These are phyloP conservation scores for Tetrao urogallus DNA, from an alignment of 2,113 vertebrate species.

Conservation along the genomic window DNA sequence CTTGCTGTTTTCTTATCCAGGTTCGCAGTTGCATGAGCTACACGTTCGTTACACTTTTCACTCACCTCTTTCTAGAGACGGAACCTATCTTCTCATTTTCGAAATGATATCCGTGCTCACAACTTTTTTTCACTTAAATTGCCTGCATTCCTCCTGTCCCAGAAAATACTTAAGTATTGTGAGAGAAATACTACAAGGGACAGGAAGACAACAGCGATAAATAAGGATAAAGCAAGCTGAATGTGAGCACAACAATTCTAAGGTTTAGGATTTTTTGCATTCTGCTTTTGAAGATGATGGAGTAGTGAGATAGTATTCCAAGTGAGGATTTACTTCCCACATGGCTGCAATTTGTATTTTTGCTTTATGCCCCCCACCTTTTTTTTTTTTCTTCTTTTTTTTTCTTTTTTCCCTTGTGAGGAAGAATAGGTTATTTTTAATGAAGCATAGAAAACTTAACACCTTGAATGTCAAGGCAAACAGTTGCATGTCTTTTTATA, in stretches of 20 bases:
- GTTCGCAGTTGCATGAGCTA: background rate
- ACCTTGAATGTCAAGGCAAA: constrained; percentile 19
- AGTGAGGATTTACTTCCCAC: background rate
- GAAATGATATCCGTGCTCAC: background rate
- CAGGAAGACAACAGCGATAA: background rate
- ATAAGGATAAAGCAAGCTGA: background rate
- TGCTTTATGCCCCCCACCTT: background rate
- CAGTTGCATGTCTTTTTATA: background rate
- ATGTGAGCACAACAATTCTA: background rate
- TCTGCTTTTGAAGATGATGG: background rate
- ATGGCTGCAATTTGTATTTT: background rate
- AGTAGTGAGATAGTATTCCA: background rate
- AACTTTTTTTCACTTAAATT: background rate
- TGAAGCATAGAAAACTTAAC: background rate
- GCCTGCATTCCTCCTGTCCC: background rate
- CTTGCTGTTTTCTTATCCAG: background rate
- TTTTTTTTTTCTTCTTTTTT: too few species aligned
- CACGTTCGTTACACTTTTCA: background rate
- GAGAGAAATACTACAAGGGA: background rate
- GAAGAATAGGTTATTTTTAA: background rate
- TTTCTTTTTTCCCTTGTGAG: fast-evolving
- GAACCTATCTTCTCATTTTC: background rate
- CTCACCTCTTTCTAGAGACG: background rate
- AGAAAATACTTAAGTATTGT: background rate
- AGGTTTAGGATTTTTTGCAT: background rate